Conservation (phyloP, 2,113 vertebrate species). For the Stictonetta naevosa region DNA sequence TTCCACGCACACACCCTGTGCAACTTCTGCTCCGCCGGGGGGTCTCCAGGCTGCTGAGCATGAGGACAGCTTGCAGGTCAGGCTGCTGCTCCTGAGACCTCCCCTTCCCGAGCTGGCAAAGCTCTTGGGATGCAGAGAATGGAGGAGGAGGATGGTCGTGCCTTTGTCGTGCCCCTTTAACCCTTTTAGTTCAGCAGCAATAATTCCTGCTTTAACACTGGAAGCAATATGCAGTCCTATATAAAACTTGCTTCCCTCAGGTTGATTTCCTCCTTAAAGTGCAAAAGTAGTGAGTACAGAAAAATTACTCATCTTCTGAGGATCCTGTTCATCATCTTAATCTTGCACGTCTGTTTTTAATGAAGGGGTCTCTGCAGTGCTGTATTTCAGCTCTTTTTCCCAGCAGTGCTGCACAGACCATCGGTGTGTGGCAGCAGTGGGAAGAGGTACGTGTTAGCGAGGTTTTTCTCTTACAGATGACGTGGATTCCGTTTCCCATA, state of each 20-base stretch:
- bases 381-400: not conserved
- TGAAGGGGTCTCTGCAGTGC: not conserved
- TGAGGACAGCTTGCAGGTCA: not conserved
- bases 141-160: not conserved
- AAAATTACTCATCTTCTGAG: not conserved
- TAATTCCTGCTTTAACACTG: not conserved
- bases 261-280: not conserved
- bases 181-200: not conserved
- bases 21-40: not conserved
- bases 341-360: rapidly evolving
- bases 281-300: not conserved
- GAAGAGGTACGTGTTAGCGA: not conserved
- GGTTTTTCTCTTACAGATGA: not conserved
- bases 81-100: not conserved
- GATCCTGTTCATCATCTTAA: not conserved
- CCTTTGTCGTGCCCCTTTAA: not conserved
- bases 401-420: not conserved
- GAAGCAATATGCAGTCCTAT: not conserved
- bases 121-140: not conserved
- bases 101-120: not conserved
- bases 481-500: not conserved
- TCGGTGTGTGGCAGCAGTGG: not conserved
- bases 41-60: conserved; percentile 22
- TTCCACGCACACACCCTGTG: not conserved
- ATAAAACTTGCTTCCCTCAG: not conserved